Conservation (phyloP, 2,888 invertebrate species). For the Colostygia pectinataria region DNA sequence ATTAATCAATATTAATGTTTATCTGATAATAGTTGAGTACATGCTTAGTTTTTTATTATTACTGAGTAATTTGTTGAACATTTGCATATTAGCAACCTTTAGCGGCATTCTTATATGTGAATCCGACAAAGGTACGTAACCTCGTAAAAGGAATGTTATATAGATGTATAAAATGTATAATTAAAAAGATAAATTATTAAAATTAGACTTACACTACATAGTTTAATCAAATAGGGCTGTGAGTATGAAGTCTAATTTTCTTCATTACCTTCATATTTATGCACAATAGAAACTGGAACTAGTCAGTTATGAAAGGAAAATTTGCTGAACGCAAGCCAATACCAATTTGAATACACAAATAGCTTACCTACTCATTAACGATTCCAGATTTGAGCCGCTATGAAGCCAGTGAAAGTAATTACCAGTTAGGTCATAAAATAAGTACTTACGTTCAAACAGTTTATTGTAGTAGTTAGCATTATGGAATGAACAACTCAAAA, state of each 20-base stretch:
- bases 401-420: constrained; percentile 26
- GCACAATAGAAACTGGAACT: too few species aligned
- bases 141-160: not conserved
- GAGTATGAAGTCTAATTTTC: too few species aligned
- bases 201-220: too few species aligned
- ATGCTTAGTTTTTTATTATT: constrained; percentile 38
- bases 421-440: constrained; percentile 17
- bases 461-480: not conserved
- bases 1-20: constrained; percentile 21
- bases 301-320: not conserved
- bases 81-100: constrained; percentile 23
- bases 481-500: too few species aligned
- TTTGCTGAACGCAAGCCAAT: constrained; percentile 5
- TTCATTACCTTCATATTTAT: too few species aligned
- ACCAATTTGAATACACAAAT: constrained; percentile 16
- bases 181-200: too few species aligned
- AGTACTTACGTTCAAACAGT: not conserved
- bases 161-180: not conserved
- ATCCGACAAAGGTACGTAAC: not conserved
- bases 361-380: constrained; percentile 26
- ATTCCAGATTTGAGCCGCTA: constrained; percentile 32
- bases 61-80: constrained; percentile 35
- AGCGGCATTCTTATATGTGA: constrained; percentile 20
- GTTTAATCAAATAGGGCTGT: too few species aligned
- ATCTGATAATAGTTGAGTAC: constrained; percentile 30